These are phyloP conservation scores for Criorhina ranunculi DNA, from an alignment of 2,888 invertebrate genomes.

Conservation along the genomic window DNA sequence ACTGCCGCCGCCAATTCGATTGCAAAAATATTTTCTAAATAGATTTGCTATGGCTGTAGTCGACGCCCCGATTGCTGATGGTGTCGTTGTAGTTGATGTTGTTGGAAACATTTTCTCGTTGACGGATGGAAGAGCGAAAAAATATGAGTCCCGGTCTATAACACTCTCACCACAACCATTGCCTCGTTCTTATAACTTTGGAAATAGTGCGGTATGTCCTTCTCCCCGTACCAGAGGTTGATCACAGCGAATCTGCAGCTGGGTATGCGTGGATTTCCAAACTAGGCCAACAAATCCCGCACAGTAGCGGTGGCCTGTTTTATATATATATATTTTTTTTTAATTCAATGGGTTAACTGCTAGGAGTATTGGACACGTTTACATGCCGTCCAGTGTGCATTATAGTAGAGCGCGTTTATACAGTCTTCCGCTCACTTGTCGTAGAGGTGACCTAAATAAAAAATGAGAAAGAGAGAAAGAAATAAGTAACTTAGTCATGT, in stretches of 20 bases:
- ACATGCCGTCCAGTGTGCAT: conserved; percentile 49
- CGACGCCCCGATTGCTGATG: conserved; percentile 19
- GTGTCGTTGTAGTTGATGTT: conserved; percentile 39
- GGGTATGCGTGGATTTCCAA: conserved; percentile 43
- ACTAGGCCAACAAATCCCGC: conserved; percentile 63
- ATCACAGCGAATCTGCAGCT: conserved; percentile 32
- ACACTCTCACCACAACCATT: conserved; percentile 58
- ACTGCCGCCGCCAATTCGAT: conserved; percentile 60
- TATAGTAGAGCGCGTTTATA: conserved; percentile 44
- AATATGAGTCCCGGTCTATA: conserved; percentile 61
- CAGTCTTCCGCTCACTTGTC: conserved; percentile 24
- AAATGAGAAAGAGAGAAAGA: conserved; percentile 20
- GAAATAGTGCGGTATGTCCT: conserved; percentile 8
- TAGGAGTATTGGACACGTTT: conserved; percentile 66
- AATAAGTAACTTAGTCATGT: conserved; percentile 50
- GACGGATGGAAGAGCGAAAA: conserved; percentile 40
- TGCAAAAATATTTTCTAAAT: conserved; percentile 61
- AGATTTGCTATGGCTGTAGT: conserved; percentile 55
- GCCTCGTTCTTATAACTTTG: conserved; percentile 58
- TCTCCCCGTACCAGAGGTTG: too few species aligned
- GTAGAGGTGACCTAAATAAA: conserved; percentile 61
- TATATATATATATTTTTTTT: conserved; percentile 32
- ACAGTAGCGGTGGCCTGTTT: conserved; percentile 42
- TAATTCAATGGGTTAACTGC: conserved; percentile 73
- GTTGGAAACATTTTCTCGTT: conserved; percentile 65